Evolutionary conservation across 1,140 invertebrate genomes (phyloP).

Genomic region (Saccostrea echinata): DNA sequence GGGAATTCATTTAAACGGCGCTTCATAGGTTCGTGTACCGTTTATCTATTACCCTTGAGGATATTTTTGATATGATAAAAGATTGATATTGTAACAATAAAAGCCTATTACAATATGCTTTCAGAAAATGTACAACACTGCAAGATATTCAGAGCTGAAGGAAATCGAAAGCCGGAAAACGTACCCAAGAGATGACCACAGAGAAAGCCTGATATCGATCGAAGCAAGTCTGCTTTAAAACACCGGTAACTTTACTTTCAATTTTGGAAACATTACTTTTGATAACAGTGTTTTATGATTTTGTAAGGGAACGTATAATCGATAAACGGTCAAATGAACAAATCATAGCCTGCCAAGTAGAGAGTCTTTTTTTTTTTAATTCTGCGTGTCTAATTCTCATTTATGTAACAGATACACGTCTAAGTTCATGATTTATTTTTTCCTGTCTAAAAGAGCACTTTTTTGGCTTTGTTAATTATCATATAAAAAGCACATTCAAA

Average conservation of each 20-base stretch:
- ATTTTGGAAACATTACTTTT: neutral
- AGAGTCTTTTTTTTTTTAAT: too few species aligned
- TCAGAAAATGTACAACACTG: neutral
- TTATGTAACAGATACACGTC: too few species aligned
- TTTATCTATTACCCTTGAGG: constrained; percentile 1
- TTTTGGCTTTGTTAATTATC: too few species aligned
- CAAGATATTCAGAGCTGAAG: neutral
- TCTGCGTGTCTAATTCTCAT: too few species aligned
- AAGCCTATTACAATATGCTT: neutral
- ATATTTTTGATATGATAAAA: neutral
- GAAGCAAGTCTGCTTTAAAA: neutral
- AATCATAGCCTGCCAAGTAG: too few species aligned
- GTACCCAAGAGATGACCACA: too few species aligned
- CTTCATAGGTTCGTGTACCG: neutral
- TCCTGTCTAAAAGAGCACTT: too few species aligned
- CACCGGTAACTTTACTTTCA: neutral
- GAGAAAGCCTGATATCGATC: neutral
- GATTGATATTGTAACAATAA: neutral
- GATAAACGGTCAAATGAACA: too few species aligned
- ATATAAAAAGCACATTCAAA: too few species aligned
- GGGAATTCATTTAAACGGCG: constrained; percentile 1
- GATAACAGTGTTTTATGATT: neutral
- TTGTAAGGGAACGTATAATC: too few species aligned
- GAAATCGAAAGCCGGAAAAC: too few species aligned
- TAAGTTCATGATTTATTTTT: too few species aligned